phyloP scores from a whole-genome alignment of 2,797 vertebrate species.

The Mormyrus hasselquistii region DNA sequence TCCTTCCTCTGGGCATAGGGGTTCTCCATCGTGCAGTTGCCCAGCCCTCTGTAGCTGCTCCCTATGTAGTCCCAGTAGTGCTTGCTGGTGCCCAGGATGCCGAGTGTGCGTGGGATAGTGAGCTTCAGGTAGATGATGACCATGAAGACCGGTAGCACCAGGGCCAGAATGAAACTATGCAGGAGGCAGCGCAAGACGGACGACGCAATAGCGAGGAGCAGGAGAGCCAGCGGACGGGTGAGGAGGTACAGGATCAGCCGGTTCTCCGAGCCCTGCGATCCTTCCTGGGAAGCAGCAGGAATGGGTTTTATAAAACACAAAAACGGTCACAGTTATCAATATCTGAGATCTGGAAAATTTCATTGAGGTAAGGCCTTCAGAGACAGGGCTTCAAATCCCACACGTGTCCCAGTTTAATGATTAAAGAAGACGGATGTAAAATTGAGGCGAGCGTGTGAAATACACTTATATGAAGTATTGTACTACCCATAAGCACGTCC shows the following conservation, averaged over 20 bases:
- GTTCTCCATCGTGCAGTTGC: slow-evolving; percentile 56
- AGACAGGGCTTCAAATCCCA: not conserved
- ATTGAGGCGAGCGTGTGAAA: not conserved
- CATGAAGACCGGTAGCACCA: slow-evolving; percentile 74
- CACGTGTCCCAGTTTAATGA: not conserved
- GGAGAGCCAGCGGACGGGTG: slow-evolving; percentile 73
- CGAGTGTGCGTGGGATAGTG: slow-evolving; percentile 69
- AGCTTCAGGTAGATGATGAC: slow-evolving; percentile 73
- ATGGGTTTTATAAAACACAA: not conserved
- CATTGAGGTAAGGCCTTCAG: not conserved
- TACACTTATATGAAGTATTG: not conserved
- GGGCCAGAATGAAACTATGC: slow-evolving; percentile 76
- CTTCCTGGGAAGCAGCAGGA: slow-evolving; percentile 59
- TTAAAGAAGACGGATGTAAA: not conserved
- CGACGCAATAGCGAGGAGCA: slow-evolving; percentile 73
- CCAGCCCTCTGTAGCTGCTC: slow-evolving; percentile 54
- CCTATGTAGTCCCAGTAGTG: slow-evolving; percentile 69
- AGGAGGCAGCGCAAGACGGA: slow-evolving; percentile 75
- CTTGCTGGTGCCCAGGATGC: slow-evolving; percentile 62
- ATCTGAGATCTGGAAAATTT: not conserved
- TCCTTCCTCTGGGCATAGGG: slow-evolving; percentile 42
- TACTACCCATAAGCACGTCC: not conserved
- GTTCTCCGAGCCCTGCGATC: slow-evolving; percentile 77
- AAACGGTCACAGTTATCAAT: not conserved
- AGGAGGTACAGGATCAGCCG: slow-evolving; percentile 77